phyloP scores from a whole-genome alignment of 2,888 invertebrate species.

The Torymus texanus region DNA sequence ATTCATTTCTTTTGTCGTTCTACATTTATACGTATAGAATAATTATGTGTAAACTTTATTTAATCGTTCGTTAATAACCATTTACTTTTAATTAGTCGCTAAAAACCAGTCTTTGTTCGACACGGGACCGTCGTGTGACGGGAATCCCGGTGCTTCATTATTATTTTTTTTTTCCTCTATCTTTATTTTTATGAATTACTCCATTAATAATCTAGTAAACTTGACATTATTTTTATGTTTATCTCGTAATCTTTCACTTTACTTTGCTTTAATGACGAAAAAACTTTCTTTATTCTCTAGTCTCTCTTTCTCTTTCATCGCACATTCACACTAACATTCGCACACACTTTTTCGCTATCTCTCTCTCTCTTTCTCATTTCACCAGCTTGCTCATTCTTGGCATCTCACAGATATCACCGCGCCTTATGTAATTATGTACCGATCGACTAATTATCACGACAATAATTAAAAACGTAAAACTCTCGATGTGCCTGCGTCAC shows the following conservation, averaged over 20 bases:
- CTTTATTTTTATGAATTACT: too few species aligned
- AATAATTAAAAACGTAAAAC: slow-evolving; percentile 52
- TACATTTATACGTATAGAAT: slow-evolving; percentile 42
- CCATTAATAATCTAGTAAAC: slow-evolving; percentile 49
- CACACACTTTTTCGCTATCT: neutral
- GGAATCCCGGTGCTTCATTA: slow-evolving; percentile 53
- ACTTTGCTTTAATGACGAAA: slow-evolving; percentile 35
- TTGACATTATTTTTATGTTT: slow-evolving; percentile 53
- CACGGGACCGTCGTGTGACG: slow-evolving; percentile 54
- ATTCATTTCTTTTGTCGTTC: slow-evolving; percentile 1
- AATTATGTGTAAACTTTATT: slow-evolving; percentile 40
- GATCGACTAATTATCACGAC: slow-evolving; percentile 55
- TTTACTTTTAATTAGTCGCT: slow-evolving; percentile 54
- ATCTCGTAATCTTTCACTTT: slow-evolving; percentile 47
- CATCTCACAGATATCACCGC: neutral
- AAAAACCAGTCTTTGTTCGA: slow-evolving; percentile 57
- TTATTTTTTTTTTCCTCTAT: slow-evolving; percentile 7
- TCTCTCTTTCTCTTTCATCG: slow-evolving; percentile 11
- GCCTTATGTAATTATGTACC: slow-evolving; percentile 35
- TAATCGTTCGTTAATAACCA: slow-evolving; percentile 34
- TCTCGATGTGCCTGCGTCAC: slow-evolving; percentile 45
- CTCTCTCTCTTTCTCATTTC: neutral
- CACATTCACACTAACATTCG: slow-evolving; percentile 4
- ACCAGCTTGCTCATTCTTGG: neutral
- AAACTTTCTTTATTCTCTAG: slow-evolving; percentile 8